These are phyloP conservation scores for Aphelenchoides besseyi DNA, from an alignment of 1,140 invertebrate species.

Conservation along the genomic window DNA sequence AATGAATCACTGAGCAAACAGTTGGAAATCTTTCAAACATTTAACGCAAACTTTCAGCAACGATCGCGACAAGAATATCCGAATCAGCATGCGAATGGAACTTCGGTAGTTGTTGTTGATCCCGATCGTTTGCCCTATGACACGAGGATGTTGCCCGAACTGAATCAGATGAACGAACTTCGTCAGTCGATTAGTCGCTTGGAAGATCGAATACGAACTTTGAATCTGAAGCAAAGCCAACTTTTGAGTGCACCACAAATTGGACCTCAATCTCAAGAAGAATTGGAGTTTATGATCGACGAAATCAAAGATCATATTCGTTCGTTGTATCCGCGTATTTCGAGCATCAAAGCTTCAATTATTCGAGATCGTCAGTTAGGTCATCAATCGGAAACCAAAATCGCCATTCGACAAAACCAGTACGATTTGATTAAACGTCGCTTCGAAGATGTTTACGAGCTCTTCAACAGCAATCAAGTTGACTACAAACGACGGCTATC, in stretches of 20 bases:
- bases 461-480: constrained; percentile 41
- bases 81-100: not conserved
- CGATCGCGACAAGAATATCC: not conserved
- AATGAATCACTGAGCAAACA: not conserved
- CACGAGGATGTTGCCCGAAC: constrained; percentile 18
- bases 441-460: constrained; percentile 36
- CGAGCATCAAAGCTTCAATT: constrained; percentile 28
- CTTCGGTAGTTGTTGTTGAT: constrained; percentile 21
- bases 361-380: constrained; percentile 23
- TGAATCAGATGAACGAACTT: constrained; percentile 44
- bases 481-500: constrained; percentile 46
- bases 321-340: constrained; percentile 30
- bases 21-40: not conserved
- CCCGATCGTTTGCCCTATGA: constrained; percentile 11
- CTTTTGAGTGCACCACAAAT: constrained; percentile 33
- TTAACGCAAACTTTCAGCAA: constrained; percentile 12
- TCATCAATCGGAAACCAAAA: constrained; percentile 21
- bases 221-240: constrained; percentile 33
- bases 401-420: constrained; percentile 46
- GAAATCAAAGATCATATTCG: constrained; percentile 41
- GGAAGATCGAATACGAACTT: constrained; percentile 34
- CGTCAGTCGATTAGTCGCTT: constrained; percentile 41
- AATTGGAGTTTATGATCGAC: constrained; percentile 42
- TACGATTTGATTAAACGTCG: constrained; percentile 37
- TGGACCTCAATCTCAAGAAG: constrained; percentile 20